Evolutionary conservation across 2,797 vertebrate genomes (phyloP), one percentile per base, ranked within the genome.

Genomic region (Phoebastria nigripes): DNA sequence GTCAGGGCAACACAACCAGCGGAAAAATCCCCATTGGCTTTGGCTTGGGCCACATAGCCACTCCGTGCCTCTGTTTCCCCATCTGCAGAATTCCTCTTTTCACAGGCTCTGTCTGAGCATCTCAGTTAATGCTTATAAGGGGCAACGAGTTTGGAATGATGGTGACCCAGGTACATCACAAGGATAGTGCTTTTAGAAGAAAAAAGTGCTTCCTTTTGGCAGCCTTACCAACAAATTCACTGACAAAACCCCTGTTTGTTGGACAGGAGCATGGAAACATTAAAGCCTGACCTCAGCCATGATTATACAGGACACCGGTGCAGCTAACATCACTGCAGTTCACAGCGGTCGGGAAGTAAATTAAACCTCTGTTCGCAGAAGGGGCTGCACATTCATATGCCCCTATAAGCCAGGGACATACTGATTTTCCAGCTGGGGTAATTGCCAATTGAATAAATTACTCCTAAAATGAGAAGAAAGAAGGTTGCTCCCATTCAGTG

Each of bases 291-390:
- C 56, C 41, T 80, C 90, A 72, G 35, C 35, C 29, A 11, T 5
- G 51, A 69, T 74, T 65, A 62, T 28, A 39, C 4, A 42, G 37
- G 44, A 52, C 71, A 37, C 12, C 35, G 54, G 58, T 58, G 61
- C 58, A 37, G 19, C 42, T 65, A 56, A 44, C 67, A 59, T 18
- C 59, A 29, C 55, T 1, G 14, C 67, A 80, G 39, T 24, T 82
- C 67, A 56, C 5, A 24, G 61, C 37, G 83, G 14, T 1, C 2
- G 8, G 46, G 61, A 83, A 76, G 46, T 20, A 61, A 94, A 93
- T 95, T 74, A 78, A 90, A 83, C 9, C 20, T 63, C 69, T 90
- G 16, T 61, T 90, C 90, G 73, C 49, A 84, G 88, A 93, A 90
- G 58, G 25, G 26, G 12, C 65, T 85, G 58, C 2, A 5, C 37